These are phyloP conservation scores for Thunnus thynnus DNA, from an alignment of 2,113 vertebrate species.

Conservation along the genomic window DNA sequence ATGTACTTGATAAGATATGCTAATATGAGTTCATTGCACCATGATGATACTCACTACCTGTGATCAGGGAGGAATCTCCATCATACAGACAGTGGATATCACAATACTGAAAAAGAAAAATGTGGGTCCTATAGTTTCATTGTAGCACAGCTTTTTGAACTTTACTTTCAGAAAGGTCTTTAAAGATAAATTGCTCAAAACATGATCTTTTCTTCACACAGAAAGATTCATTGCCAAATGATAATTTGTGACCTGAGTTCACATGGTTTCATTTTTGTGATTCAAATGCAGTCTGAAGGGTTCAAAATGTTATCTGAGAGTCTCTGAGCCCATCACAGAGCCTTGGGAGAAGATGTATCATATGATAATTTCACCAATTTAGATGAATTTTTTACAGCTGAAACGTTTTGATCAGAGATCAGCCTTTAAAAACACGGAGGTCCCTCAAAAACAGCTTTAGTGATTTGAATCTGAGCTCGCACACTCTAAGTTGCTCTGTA, in stretches of 20 bases:
- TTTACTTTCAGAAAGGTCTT: conserved; percentile 9
- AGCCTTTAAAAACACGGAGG: conserved; percentile 13
- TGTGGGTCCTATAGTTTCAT: conserved; percentile 8
- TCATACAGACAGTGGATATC: not conserved
- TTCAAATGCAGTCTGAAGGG: conserved; percentile 44
- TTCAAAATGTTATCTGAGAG: conserved; percentile 46
- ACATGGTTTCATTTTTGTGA: conserved; percentile 27
- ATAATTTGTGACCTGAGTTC: conserved; percentile 42
- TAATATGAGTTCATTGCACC: too few species aligned
- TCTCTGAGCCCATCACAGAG: conserved; percentile 17
- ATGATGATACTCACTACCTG: not conserved
- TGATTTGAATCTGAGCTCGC: conserved; percentile 24
- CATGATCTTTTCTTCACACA: not conserved
- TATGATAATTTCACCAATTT: conserved; percentile 29
- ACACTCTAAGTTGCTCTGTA: not conserved
- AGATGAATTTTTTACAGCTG: conserved; percentile 19
- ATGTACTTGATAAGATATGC: not conserved
- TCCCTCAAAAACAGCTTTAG: not conserved
- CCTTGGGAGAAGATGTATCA: conserved; percentile 28
- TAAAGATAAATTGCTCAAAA: conserved; percentile 22
- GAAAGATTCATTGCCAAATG: conserved; percentile 25
- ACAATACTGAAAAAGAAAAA: not conserved
- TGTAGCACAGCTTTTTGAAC: conserved; percentile 36
- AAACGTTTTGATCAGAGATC: conserved; percentile 45
- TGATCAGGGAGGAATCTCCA: not conserved